phyloP scores from a whole-genome alignment of 1,140 invertebrate genomes.

The Lordiphosa clarofinis region DNA sequence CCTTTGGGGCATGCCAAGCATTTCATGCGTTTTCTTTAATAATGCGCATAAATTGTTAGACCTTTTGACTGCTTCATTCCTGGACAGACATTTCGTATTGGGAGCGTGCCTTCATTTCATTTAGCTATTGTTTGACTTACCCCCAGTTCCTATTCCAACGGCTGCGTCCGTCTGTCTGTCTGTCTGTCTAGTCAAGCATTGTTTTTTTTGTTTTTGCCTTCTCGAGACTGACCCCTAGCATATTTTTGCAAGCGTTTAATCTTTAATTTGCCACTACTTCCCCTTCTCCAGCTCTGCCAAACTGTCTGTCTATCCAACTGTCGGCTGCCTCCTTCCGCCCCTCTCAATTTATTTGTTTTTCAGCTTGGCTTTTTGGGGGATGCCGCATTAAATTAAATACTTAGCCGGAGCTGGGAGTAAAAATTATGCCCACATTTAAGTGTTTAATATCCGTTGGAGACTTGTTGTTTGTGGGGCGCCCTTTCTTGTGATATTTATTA shows the following conservation, averaged over 20 bases:
- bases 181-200: conserved; percentile 51
- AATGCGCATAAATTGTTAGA: conserved; percentile 71
- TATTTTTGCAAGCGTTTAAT: conserved; percentile 71
- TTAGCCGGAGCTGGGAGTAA: conserved; percentile 49
- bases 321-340: conserved; percentile 9
- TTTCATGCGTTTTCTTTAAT: conserved; percentile 70
- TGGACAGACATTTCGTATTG: conserved; percentile 7
- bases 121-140: conserved; percentile 70
- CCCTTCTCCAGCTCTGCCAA: neutral
- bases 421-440: conserved; percentile 73
- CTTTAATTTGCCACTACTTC: conserved; percentile 67
- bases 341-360: conserved; percentile 58
- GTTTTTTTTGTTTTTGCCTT: conserved; percentile 31
- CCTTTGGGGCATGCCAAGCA: conserved; percentile 41
- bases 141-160: neutral
- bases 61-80: conserved; percentile 73
- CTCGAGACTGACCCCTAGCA: conserved; percentile 47
- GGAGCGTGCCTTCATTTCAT: conserved; percentile 62
- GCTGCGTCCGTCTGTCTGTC: conserved; percentile 21
- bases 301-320: conserved; percentile 62
- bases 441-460: conserved; percentile 70
- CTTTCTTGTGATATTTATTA: conserved; percentile 57
- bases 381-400: conserved; percentile 70
- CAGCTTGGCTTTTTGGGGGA: conserved; percentile 52
- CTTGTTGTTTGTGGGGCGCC: conserved; percentile 8